Conservation (phyloP, 2,797 vertebrate genomes). For the Syndactyla subalaris region DNA sequence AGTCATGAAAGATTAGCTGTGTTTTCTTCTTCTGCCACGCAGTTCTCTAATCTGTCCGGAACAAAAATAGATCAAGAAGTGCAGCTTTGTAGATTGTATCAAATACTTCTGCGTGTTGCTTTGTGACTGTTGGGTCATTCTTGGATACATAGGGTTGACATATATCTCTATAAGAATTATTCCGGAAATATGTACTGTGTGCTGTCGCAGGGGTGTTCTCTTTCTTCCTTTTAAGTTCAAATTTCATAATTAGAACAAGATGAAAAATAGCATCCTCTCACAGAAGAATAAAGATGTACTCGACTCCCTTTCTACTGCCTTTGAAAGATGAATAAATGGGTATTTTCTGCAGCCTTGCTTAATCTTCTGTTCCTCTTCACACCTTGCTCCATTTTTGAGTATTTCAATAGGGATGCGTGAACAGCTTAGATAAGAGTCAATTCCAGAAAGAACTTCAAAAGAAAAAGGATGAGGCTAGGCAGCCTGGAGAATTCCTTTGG, state of each 20-base stretch:
- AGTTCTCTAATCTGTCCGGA: slow-evolving; percentile 71
- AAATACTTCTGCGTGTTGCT: slow-evolving; percentile 59
- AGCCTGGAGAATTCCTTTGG: slow-evolving; percentile 41
- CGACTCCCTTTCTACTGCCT: slow-evolving; percentile 56
- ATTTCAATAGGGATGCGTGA: slow-evolving; percentile 58
- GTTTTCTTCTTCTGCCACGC: slow-evolving; percentile 60
- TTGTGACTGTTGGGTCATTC: slow-evolving; percentile 65
- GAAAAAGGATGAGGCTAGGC: neutral
- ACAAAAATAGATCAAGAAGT: slow-evolving; percentile 69
- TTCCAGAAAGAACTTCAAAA: slow-evolving; percentile 59
- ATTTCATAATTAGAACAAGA: slow-evolving; percentile 74
- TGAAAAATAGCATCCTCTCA: slow-evolving; percentile 64
- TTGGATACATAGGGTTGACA: slow-evolving; percentile 45
- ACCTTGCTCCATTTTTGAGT: slow-evolving; percentile 61
- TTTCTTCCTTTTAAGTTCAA: slow-evolving; percentile 70
- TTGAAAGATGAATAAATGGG: slow-evolving; percentile 66
- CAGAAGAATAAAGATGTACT: slow-evolving; percentile 64
- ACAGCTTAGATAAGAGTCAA: slow-evolving; percentile 43
- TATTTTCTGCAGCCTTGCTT: slow-evolving; percentile 52
- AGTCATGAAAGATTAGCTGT: slow-evolving; percentile 68
- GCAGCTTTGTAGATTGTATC: slow-evolving; percentile 60
- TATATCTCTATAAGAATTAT: slow-evolving; percentile 65
- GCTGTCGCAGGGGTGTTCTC: slow-evolving; percentile 17
- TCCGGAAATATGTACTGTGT: slow-evolving; percentile 26
- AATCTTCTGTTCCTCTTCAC: slow-evolving; percentile 62